These are phyloP conservation scores for Octodon degus DNA, from an alignment of 2,113 vertebrate genomes.

Conservation along the genomic window DNA sequence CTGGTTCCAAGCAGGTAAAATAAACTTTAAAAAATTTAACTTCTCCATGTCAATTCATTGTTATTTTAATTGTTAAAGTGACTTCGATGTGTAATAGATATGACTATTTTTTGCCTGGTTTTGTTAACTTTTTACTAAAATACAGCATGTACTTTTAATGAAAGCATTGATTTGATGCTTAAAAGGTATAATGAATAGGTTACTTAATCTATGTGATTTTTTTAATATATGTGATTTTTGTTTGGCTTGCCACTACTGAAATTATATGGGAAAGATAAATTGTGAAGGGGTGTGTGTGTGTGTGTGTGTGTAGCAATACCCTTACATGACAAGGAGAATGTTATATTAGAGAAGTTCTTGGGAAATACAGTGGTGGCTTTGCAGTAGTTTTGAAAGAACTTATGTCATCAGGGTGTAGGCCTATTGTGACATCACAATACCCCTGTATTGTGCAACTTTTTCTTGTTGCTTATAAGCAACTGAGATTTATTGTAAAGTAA, in stretches of 20 bases:
- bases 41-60: not conserved
- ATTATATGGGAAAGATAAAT: constrained; percentile 25
- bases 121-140: not conserved
- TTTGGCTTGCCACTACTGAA: not conserved
- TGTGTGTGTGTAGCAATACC: not conserved
- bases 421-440: not conserved
- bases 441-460: not conserved
- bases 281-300: not conserved
- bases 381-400: not conserved
- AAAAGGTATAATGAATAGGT: not conserved
- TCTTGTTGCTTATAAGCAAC: not conserved
- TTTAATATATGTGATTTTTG: constrained; percentile 33
- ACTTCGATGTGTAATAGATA: constrained; percentile 1
- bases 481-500: not conserved
- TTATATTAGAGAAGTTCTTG: not conserved
- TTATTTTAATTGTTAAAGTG: constrained; percentile 44
- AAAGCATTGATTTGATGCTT: constrained; percentile 31
- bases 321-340: not conserved
- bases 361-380: not conserved
- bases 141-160: constrained; percentile 21
- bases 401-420: not conserved
- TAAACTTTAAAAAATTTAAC: constrained; percentile 48
- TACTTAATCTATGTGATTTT: constrained; percentile 23
- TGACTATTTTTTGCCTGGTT: not conserved
- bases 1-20: constrained; percentile 95